Percentiles rank a stretch among this genome's conserved stretches.
Evolutionary conservation across 2,888 invertebrate genomes (phyloP).

Genomic region (Falcaria lacertinaria): DNA sequence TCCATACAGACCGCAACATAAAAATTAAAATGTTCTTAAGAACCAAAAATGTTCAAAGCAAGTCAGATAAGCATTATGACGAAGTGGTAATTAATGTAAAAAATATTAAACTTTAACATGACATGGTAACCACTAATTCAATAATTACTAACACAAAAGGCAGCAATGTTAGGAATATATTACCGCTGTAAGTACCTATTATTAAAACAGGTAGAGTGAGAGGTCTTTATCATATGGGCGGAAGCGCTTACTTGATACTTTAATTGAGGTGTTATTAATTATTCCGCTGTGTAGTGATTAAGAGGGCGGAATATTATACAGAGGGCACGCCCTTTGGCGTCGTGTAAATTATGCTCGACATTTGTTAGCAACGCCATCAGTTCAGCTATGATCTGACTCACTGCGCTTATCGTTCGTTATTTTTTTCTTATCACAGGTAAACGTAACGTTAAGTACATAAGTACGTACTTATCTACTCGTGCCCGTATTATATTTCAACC

Average conservation of each 20-base stretch:
- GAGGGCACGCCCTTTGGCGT: slow-evolving; percentile 56
- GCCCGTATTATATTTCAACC: slow-evolving; percentile 3
- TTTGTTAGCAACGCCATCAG: slow-evolving; percentile 24
- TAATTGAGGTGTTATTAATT: slow-evolving; percentile 75
- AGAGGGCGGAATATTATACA: slow-evolving; percentile 65
- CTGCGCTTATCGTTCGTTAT: slow-evolving; percentile 45
- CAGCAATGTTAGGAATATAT: neutral
- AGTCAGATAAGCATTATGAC: no score
- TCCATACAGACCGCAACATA: no score
- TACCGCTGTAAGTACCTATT: slow-evolving; percentile 8
- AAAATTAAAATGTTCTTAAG: no score
- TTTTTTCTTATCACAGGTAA: slow-evolving; percentile 34
- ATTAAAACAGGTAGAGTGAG: slow-evolving; percentile 21
- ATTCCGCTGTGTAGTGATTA: slow-evolving; percentile 64
- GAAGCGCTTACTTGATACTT: slow-evolving; percentile 67
- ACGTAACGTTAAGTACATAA: slow-evolving; percentile 19
- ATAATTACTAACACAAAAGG: neutral
- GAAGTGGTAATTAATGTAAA: no score
- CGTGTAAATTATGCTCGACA: slow-evolving; percentile 37
- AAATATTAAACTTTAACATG: no score
- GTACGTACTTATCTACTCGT: neutral
- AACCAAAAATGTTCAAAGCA: no score
- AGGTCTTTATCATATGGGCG: slow-evolving; percentile 52
- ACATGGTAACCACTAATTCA: no score
- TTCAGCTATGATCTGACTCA: slow-evolving; percentile 15